A percentile compares a stretch with the other conserved stretches of the same genome.
These are phyloP conservation scores for Phalacrocorax pelagicus DNA, from an alignment of 2,113 vertebrate species.

Conservation along the genomic window DNA sequence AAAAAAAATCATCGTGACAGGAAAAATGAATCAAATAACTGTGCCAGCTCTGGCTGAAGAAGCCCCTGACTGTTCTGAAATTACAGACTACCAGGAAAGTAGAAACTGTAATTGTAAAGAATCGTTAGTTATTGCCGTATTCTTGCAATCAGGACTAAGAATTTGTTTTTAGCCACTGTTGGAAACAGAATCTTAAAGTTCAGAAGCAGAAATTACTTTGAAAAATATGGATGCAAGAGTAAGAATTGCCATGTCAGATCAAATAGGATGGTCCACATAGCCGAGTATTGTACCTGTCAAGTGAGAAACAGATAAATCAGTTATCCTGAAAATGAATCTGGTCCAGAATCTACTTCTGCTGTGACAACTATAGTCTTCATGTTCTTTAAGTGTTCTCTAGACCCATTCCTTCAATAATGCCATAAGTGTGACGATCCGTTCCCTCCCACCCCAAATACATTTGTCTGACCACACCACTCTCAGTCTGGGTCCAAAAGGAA, in stretches of 20 bases:
- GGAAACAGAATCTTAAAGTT: background rate
- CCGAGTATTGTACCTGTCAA: background rate
- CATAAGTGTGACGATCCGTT: background rate
- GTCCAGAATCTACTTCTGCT: background rate
- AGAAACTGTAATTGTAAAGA: background rate
- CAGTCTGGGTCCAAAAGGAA: background rate
- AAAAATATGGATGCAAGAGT: background rate
- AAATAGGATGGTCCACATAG: background rate
- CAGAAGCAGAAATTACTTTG: background rate
- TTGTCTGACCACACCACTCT: background rate
- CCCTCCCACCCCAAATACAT: background rate
- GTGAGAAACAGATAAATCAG: background rate
- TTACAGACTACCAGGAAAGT: background rate
- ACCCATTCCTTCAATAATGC: background rate
- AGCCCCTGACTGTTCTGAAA: background rate
- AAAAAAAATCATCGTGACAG: background rate
- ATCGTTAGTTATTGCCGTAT: background rate
- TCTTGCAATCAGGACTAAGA: background rate
- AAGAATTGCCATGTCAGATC: background rate
- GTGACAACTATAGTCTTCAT: background rate
- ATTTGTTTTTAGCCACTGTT: background rate
- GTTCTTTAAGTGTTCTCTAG: background rate
- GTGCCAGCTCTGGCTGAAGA: background rate
- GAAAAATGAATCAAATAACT: background rate
- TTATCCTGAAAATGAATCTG: background rate